Base-by-base conservation (phyloP, 2,113 vertebrate species). In the Etheostoma spectabile region DNA sequence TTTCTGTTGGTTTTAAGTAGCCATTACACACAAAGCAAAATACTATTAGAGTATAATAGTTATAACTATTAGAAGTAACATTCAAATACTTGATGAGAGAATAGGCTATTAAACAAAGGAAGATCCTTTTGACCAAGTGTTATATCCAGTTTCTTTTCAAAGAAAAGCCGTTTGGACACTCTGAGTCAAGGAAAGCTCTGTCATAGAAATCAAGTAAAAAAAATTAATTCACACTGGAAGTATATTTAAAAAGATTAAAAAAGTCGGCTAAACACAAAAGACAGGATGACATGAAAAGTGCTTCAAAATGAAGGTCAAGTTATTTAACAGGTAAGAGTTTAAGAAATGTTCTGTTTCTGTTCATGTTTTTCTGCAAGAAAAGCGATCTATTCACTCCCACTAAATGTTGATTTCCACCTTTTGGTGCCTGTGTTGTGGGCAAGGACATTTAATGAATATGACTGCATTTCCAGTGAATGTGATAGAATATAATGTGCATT, bases 361-460 rank as follows among this genome's bases (percentile, higher is more conserved):
- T 30, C 12, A 53, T 46, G 16, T 38, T 70, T 56, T 22, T 45
- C 18, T 55, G 11, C 4, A 60, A 13, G 13, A 30, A 3, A 57
- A 45, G 21, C 8, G 14, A 5, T 48, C 15, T 59, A 19, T 79
- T 61, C 48, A 71, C 53, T 51, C 3, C 8, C 35, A n/a, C 11
- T 48, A 13, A 22, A 55, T 35, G 27, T 11, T 21, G 3, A 56
- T 70, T 75, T 67, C 7, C 24, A 19, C 8, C 38, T 3, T 5
- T 3, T 45, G 18, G 5, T 22, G 15, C 14, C 13, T 48, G 2
- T 53, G 27, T 62, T 42, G 49, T 16, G 21, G 33, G 6, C 79
- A 59, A 60, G 48, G 79, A 57, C 66, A 52, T 76, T 75, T 24
- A 16, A 13, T 76, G 69, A 80, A 63, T 46, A 53, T 22, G 27